phyloP scores from a whole-genome alignment of 2,797 vertebrate genomes.

The Saxicola maurus region DNA sequence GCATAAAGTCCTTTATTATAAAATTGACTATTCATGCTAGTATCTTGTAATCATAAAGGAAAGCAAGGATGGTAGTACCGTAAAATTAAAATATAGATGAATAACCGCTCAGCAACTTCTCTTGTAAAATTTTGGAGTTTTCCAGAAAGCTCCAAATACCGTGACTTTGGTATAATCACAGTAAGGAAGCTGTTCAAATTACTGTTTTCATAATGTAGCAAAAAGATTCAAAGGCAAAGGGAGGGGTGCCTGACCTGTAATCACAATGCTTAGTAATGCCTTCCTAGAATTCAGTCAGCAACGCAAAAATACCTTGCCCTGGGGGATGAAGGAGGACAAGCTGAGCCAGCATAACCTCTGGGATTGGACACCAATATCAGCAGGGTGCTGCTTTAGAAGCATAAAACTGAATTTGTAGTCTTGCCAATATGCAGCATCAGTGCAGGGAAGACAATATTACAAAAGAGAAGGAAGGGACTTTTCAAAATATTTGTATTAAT shows the following conservation, averaged over 20 bases:
- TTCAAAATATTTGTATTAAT: background rate
- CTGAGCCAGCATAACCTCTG: constrained; percentile 54
- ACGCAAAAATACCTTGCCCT: constrained; percentile 24
- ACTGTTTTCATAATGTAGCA: constrained; percentile 26
- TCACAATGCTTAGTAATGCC: constrained; percentile 60
- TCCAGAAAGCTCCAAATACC: background rate
- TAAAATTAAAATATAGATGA: background rate
- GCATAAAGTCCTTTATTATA: background rate
- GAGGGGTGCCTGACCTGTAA: constrained; percentile 51
- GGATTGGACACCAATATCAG: constrained; percentile 39
- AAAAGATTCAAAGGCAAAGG: constrained; percentile 33
- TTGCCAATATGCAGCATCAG: background rate
- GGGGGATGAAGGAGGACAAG: constrained; percentile 28
- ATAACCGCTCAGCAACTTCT: constrained; percentile 9
- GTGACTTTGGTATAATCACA: constrained; percentile 13
- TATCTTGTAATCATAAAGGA: background rate
- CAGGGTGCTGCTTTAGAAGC: constrained; percentile 49
- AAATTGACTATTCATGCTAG: background rate
- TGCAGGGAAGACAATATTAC: background rate
- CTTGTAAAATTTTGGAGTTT: constrained; percentile 16
- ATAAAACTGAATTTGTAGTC: background rate
- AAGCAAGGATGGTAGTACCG: background rate
- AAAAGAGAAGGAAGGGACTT: background rate
- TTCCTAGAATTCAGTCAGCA: constrained; percentile 48
- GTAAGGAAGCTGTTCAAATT: constrained; percentile 47